Conservation (phyloP, 2,113 vertebrate genomes). For the Alexandromys fortis region DNA sequence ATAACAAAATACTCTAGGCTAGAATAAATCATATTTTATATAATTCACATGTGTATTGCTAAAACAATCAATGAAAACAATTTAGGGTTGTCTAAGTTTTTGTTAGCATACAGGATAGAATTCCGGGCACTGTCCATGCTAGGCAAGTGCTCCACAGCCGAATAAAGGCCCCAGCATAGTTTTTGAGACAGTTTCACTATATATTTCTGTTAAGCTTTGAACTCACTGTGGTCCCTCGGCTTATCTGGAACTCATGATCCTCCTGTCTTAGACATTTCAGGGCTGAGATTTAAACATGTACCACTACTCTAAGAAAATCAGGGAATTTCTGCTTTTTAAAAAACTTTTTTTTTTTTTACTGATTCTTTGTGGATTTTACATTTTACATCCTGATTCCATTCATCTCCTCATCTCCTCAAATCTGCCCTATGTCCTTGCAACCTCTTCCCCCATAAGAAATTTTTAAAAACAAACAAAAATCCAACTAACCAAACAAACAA, state of each 20-base stretch:
- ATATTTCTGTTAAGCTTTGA: background rate
- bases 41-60: background rate
- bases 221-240: background rate
- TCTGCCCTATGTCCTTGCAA: background rate
- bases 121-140: background rate
- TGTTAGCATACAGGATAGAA: background rate
- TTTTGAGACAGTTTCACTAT: background rate
- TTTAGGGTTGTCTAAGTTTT: background rate
- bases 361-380: background rate
- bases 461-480: background rate
- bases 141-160: too few relatives aligned
- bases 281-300: background rate
- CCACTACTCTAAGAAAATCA: background rate
- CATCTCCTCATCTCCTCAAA: background rate
- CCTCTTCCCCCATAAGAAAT: too few relatives aligned
- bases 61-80: constrained; percentile 19
- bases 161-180: background rate
- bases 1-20: constrained; percentile 26
- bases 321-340: background rate
- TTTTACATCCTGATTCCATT: background rate
- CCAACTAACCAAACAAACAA: background rate
- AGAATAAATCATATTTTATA: constrained; percentile 19
- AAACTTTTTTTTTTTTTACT: background rate
- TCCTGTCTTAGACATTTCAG: background rate
- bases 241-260: background rate